Evolutionary conservation across 2,888 invertebrate species (phyloP), one percentile per base, ranked within the genome.

Genomic region (Ephialtes manifestator): DNA sequence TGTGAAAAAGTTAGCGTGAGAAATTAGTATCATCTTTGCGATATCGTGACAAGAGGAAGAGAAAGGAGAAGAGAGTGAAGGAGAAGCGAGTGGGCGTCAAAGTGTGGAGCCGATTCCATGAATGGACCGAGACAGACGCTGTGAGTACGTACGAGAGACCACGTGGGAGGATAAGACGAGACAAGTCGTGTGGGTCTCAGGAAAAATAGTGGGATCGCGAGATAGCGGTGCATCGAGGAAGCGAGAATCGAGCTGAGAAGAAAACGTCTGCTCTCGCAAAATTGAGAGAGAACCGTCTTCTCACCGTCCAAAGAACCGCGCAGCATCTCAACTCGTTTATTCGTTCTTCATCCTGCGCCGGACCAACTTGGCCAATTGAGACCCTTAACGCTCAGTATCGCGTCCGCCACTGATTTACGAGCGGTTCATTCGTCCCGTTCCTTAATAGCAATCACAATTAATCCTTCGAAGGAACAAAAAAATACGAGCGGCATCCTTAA

Each of bases 71-170:
- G 20, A 46, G 51, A 63, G 60, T 48, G 48, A 24, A 63, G 48
- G 2, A 35, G 65, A 31, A 31, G 67, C 8, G 2, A 58, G 20
- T 31, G 51, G 82, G 86, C 79, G 78, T 75, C 53, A 71, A 24
- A 71, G 82, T 79, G 77, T 60, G 84, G 75, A 67, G 24, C 60
- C 68, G 86, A 86, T 84, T 84, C 86, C 86, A 85, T 86, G 84
- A 84, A 86, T 86, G 86, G 86, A 85, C 74, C 85, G 84, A 63
- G 68, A 80, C 82, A 74, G 51, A 39, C 76, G 28, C 68, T 53
- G 75, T 39, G 60, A 58, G 39, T 70, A 74, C 82, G 84, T 72
- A 74, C 65, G 63, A 53, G 24, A 43, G 72, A 51, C 79, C 72
- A 79, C 80, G 84, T 82, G 86, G 84, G 81, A 84, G 84, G 60